phyloP scores from a whole-genome alignment of 2,888 invertebrate genomes.

The Zaprionus lineosus region DNA sequence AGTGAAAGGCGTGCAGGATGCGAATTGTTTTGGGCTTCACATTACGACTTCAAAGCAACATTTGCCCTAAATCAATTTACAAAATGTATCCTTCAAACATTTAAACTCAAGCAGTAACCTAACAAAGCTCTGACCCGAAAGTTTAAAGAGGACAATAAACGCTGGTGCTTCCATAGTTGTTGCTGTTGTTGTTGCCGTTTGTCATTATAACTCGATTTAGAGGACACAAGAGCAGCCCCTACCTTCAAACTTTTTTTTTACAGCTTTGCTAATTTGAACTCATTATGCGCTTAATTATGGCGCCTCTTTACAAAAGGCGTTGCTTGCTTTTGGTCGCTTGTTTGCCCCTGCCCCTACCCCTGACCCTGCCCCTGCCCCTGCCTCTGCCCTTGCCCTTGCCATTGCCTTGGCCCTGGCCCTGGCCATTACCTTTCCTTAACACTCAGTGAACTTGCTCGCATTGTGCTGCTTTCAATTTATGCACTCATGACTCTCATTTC shows the following conservation, averaged over 20 bases:
- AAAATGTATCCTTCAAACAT: conserved; percentile 57
- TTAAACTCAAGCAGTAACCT: conserved; percentile 44
- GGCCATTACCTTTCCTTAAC: not conserved
- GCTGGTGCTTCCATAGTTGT: no score
- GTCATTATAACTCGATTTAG: conserved; percentile 65
- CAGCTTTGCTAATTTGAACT: conserved; percentile 60
- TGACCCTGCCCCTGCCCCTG: not conserved
- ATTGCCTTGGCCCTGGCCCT: conserved; percentile 6
- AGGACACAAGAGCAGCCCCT: not conserved
- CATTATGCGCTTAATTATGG: conserved; percentile 64
- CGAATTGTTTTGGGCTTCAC: conserved; percentile 9
- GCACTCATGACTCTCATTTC: conserved; percentile 9
- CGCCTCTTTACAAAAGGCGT: conserved; percentile 31
- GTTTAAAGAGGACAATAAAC: conserved; percentile 15
- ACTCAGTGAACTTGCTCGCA: no score
- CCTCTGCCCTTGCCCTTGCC: not conserved
- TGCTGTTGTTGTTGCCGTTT: conserved; percentile 37
- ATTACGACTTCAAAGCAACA: conserved; percentile 63
- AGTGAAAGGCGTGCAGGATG: conserved; percentile 22
- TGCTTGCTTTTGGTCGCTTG: conserved; percentile 33
- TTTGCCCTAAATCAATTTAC: conserved; percentile 71
- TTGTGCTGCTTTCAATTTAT: conserved; percentile 46
- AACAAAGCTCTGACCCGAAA: conserved; percentile 8
- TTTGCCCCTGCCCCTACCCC: conserved; percentile 11
- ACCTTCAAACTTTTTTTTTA: conserved; percentile 35